Evolutionary conservation across 2,797 vertebrate species (phyloP).

Genomic region (Valencia hispanica): DNA sequence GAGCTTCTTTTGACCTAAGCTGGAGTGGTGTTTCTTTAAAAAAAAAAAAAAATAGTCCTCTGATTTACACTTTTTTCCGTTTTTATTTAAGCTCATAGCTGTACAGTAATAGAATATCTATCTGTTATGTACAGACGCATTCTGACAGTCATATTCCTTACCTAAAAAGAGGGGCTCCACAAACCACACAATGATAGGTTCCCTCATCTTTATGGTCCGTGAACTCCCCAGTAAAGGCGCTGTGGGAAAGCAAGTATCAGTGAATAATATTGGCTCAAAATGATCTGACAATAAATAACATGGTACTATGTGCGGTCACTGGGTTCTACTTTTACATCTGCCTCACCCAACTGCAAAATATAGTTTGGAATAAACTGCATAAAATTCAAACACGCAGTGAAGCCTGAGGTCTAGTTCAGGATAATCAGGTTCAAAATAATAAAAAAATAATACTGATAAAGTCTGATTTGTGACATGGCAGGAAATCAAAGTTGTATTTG

Average conservation of each 20-base stretch:
- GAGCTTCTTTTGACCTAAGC: neutral
- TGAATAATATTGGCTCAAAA: neutral
- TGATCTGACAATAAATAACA: neutral
- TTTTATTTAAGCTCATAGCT: neutral
- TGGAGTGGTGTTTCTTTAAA: neutral
- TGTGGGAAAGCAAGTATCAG: conserved; percentile 47
- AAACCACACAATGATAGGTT: conserved; percentile 92
- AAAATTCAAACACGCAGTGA: neutral
- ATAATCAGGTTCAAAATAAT: neutral
- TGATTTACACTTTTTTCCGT: neutral
- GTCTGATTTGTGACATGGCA: neutral
- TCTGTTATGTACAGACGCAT: neutral
- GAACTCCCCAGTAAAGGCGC: conserved; percentile 92
- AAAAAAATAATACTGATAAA: neutral
- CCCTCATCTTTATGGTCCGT: conserved; percentile 89
- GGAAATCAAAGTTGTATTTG: neutral
- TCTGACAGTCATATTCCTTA: conserved; percentile 63
- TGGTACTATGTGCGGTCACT: neutral
- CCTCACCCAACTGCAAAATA: neutral
- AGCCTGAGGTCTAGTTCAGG: neutral
- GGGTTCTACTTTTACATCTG: neutral
- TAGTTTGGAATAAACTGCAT: neutral
- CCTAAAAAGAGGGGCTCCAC: conserved; percentile 89
- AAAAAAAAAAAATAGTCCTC: neutral
- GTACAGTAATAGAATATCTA: neutral